Percentiles rank a stretch among this genome's conserved stretches.
phyloP scores from a whole-genome alignment of 30 jellyfish, hydroid and myxozoan genomes.

The Pelagia noctiluca region DNA sequence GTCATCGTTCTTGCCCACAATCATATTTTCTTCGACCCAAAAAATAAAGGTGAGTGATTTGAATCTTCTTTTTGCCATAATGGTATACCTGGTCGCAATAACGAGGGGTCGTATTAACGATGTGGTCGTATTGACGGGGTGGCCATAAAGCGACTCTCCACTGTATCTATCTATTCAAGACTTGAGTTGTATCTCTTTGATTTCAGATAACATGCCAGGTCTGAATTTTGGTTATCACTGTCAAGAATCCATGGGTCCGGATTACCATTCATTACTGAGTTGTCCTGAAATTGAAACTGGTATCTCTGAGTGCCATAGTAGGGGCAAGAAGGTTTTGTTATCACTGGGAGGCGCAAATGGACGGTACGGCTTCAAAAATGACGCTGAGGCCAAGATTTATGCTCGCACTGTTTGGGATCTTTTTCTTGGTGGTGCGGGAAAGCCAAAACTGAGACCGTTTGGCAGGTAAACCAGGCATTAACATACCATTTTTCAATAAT shows the following conservation, averaged over 20 bases:
- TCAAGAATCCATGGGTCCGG: constrained; percentile 87
- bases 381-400: constrained; percentile 74
- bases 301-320: constrained; percentile 81
- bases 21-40: constrained; percentile 83
- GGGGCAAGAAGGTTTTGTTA: constrained; percentile 90
- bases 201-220: constrained; percentile 94
- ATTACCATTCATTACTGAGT: constrained; percentile 82
- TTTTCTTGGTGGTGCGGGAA: constrained; percentile 83
- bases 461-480: constrained; percentile 84
- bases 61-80: too few relatives aligned
- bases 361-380: constrained; percentile 87
- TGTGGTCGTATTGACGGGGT: too few relatives aligned
- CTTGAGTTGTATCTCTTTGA: too few relatives aligned
- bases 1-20: constrained; percentile 87
- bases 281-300: constrained; percentile 90
- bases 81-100: too few relatives aligned
- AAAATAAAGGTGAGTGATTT: constrained; percentile 95
- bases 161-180: too few relatives aligned
- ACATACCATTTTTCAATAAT: too few relatives aligned
- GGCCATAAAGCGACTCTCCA: too few relatives aligned
- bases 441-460: constrained; percentile 84
- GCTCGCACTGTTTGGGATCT: constrained; percentile 90
- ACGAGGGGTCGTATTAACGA: too few relatives aligned
- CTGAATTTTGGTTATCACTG: constrained; percentile 95
- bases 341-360: constrained; percentile 99